Base-by-base conservation (phyloP, 2,888 invertebrate species). In the Agonopterix arenella region DNA sequence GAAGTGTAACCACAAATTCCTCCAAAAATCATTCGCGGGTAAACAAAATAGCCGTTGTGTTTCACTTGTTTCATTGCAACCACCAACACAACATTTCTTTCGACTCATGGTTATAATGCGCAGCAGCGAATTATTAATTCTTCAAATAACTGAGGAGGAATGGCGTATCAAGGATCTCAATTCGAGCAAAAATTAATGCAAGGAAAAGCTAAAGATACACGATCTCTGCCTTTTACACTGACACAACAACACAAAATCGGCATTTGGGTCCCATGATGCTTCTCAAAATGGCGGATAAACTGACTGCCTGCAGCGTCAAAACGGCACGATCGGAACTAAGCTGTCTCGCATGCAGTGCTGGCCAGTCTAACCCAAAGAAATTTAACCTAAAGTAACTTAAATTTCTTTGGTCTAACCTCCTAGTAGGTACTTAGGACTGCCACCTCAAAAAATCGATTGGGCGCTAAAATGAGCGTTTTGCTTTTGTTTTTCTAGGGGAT, bases 1-100 rank as follows among this genome's bases (percentile, higher is more conserved):
- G 16, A 57, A 54, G 8, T 54, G 52, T 50, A 61, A 44, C 59
- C 57, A 61, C 48, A 59, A 50, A 18, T 50, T 54, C 40, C 56
- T 49, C 13, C 57, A 47, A 11, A 50, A 37, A 49, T 58, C 55
- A 37, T 56, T 53, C 38, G 37, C 51, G 13, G 61, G 61, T 7
- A 61, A 41, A 18, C 36, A 40, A 53, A 52, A 59, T 8, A 61
- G 49, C 9, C 47, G 50, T 11, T 57, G 55, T 1, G 57, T 54
- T 8, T 49, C 46, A 47, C 50, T 60, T 8, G 54, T 57, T 46
- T 58, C 48, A 46, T 16, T 45, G 46, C 58, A 60, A 53, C 52
- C 57, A 40, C 46, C 52, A 38, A 60, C 58, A 56, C 55, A 58
- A 52, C 60, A 60, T 48, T 54, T 58, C n/a, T n/a, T 9, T 40